Percentiles rank a stretch among this genome's conserved stretches.
Conservation (phyloP, 2,888 invertebrate species). For the Atethmia centrago region DNA sequence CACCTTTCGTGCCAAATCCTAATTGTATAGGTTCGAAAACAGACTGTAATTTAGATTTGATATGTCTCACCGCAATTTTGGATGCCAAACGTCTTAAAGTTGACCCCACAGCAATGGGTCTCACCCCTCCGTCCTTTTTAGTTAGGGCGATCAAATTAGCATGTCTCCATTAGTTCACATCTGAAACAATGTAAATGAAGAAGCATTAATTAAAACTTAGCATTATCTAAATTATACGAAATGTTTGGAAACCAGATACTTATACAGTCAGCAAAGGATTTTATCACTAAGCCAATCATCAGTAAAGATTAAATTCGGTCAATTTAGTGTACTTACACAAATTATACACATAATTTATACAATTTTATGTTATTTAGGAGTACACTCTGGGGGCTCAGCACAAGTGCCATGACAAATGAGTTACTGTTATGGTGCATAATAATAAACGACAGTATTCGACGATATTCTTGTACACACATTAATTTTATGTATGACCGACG, state of each 20-base stretch:
- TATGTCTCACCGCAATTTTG: too few species aligned
- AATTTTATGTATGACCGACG: neutral
- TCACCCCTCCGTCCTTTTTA: too few species aligned
- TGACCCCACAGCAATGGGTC: too few species aligned
- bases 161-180: neutral
- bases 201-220: too few species aligned
- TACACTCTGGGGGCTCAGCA: neutral
- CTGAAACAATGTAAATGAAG: neutral
- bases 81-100: too few species aligned
- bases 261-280: neutral
- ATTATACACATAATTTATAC: neutral
- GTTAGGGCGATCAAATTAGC: too few species aligned
- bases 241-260: too few species aligned
- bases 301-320: neutral
- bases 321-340: neutral
- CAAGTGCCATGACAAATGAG: neutral
- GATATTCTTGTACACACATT: constrained; percentile 8
- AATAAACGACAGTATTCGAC: neutral
- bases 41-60: too few species aligned
- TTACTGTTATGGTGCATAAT: neutral
- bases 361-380: neutral
- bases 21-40: too few species aligned
- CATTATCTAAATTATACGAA: too few species aligned
- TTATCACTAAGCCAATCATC: too few species aligned
- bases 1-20: too few species aligned